Conservation (phyloP, 2,888 invertebrate species). For the Rhaphigaster nebulosa region DNA sequence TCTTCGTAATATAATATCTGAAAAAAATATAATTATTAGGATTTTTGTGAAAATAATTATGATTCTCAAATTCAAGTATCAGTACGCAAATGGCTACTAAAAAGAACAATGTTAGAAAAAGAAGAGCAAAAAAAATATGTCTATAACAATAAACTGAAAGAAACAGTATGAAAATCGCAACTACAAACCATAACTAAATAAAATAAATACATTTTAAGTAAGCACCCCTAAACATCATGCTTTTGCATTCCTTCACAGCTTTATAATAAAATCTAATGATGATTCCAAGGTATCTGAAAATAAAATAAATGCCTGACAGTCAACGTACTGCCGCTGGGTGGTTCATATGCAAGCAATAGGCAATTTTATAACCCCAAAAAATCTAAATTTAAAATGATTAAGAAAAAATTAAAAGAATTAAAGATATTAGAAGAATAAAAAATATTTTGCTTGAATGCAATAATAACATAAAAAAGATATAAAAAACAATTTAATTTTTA, state of each 20-base stretch:
- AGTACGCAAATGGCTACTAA: background rate
- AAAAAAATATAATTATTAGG: slow-evolving; percentile 45
- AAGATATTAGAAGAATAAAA: no score
- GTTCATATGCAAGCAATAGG: background rate
- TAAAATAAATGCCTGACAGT: background rate
- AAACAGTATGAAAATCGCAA: background rate
- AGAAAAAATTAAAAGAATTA: no score
- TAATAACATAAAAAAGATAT: no score
- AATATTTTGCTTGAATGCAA: no score
- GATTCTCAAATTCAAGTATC: background rate
- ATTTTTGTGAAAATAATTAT: background rate
- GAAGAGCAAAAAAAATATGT: background rate
- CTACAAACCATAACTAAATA: background rate
- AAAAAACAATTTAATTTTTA: no score
- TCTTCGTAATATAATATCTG: slow-evolving; percentile 50
- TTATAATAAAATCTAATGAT: background rate
- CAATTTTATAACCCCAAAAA: background rate
- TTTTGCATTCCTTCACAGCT: slow-evolving; percentile 14
- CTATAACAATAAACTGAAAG: background rate
- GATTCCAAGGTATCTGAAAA: background rate
- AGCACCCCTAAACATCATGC: slow-evolving; percentile 27
- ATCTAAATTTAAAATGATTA: no score
- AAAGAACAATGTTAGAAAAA: background rate
- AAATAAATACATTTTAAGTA: slow-evolving; percentile 12
- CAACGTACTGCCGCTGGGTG: background rate